Evolutionary conservation across 1,140 invertebrate species (phyloP), one percentile per base, ranked within the genome.

Genomic region (Orius insidiosus): DNA sequence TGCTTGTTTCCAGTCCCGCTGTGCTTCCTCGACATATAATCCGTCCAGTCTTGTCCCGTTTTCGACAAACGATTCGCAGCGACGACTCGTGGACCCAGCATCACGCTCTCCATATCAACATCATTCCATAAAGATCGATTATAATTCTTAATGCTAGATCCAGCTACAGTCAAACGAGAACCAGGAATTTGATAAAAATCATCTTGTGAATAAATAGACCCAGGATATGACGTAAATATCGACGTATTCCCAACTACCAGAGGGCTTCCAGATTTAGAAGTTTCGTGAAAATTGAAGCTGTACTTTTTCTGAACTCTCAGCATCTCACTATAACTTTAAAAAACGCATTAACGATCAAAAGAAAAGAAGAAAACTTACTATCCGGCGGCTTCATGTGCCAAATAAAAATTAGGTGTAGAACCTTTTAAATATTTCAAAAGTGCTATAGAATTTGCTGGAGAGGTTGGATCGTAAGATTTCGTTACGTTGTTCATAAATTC

Each of bases 251-350:
- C 80, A 1, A 81, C 75, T 15, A 81, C 74, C 1, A 64, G 55
- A 6, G 64, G 55, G 32, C 68, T 64, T 30, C 56, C 44, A 35
- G 24, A 32, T 2, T 35, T 39, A 0, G 71, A 66, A 31, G 70
- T 67, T 18, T 67, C 57, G 51, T 80, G 81, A 56, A 79, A 89
- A 50, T 74, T 74, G 46, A 94, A 78, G 54, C 81, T 80, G 63
- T 95, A 95, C 48, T 78, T 76, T 62, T 96, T 96, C 55, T 92
- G 66, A 11, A 95, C 75, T 52, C 87, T 69, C 40, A 92, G 65
- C 89, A 96, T 94, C 53, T 75, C 76, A 15, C 74, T 70, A 57
- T 87, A 94, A 46, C 76, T 76, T n/a, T n/a, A n/a, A n/a, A n/a
- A 49, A 3, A 56, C 59, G 56, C 1, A 40, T 4, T 13, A 37